phyloP scores from a whole-genome alignment of 2,113 vertebrate species.

The Gopherus flavomarginatus region DNA sequence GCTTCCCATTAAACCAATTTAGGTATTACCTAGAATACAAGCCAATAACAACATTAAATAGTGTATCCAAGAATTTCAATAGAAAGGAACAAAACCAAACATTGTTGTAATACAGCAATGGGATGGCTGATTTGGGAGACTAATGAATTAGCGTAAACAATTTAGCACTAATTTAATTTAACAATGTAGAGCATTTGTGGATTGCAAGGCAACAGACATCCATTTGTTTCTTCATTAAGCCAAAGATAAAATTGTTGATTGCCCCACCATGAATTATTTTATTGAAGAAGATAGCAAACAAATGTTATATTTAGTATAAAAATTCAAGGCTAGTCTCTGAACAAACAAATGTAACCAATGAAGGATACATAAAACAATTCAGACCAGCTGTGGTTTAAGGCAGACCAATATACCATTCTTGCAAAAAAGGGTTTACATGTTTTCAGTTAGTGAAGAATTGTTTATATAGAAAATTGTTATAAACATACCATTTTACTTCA shows the following conservation, averaged over 20 bases:
- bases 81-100: slow-evolving; percentile 30
- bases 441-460: neutral
- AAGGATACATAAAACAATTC: slow-evolving; percentile 37
- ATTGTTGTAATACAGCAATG: slow-evolving; percentile 15
- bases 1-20: slow-evolving; percentile 18
- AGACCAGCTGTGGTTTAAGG: slow-evolving; percentile 5
- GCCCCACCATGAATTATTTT: slow-evolving; percentile 67
- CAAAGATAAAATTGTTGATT: slow-evolving; percentile 65
- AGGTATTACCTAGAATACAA: slow-evolving; percentile 27
- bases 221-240: slow-evolving; percentile 71
- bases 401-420: slow-evolving; percentile 1
- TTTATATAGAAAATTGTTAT: neutral
- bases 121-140: slow-evolving; percentile 62
- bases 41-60: slow-evolving; percentile 11
- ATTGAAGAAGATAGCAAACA: slow-evolving; percentile 48
- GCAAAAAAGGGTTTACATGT: neutral
- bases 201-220: slow-evolving; percentile 48
- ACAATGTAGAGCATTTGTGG: slow-evolving; percentile 66
- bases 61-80: neutral
- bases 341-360: slow-evolving; percentile 35
- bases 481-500: neutral
- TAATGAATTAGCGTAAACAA: slow-evolving; percentile 72
- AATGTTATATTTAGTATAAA: slow-evolving; percentile 64
- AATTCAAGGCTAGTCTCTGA: slow-evolving; percentile 39
- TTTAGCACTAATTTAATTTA: slow-evolving; percentile 69